These are phyloP conservation scores for Hypena proboscidalis DNA, from an alignment of 2,888 invertebrate genomes.

Conservation along the genomic window DNA sequence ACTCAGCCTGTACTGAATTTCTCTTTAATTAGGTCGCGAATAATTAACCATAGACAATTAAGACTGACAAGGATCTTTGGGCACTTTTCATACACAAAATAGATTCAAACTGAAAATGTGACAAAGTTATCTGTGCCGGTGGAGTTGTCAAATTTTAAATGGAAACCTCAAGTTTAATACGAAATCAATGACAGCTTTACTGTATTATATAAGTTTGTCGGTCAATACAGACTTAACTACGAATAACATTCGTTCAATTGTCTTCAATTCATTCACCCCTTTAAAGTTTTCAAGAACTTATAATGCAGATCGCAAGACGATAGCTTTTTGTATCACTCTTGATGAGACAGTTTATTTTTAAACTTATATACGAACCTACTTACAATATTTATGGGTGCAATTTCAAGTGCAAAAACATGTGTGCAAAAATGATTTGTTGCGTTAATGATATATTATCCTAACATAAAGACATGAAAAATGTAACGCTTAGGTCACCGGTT, in stretches of 20 bases:
- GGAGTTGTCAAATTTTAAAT: too few relatives aligned
- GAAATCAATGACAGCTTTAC: too few relatives aligned
- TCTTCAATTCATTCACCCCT: not conserved
- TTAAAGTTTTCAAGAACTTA: not conserved
- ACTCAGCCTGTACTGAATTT: conserved; percentile 10
- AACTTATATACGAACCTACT: not conserved
- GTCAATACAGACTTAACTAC: conserved; percentile 4
- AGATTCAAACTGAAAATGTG: too few relatives aligned
- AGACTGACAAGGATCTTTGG: too few relatives aligned
- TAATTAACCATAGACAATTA: conserved; percentile 16
- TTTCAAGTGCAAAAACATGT: conserved; percentile 1
- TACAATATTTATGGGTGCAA: conserved; percentile 4
- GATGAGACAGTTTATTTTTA: conserved; percentile 1
- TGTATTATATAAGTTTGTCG: too few relatives aligned
- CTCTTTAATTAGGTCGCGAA: conserved; percentile 36
- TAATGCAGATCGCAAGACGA: conserved; percentile 1
- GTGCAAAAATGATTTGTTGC: not conserved
- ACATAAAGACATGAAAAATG: conserved; percentile 11
- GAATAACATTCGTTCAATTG: not conserved
- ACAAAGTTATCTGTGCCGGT: too few relatives aligned
- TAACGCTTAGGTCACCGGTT: conserved; percentile 31
- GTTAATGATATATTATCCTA: conserved; percentile 10
- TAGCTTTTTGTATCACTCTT: not conserved
- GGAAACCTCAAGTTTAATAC: too few relatives aligned
- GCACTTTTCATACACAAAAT: too few relatives aligned